These are phyloP conservation scores for Ameiurus melas DNA, from an alignment of 2,113 vertebrate genomes.

Conservation along the genomic window DNA sequence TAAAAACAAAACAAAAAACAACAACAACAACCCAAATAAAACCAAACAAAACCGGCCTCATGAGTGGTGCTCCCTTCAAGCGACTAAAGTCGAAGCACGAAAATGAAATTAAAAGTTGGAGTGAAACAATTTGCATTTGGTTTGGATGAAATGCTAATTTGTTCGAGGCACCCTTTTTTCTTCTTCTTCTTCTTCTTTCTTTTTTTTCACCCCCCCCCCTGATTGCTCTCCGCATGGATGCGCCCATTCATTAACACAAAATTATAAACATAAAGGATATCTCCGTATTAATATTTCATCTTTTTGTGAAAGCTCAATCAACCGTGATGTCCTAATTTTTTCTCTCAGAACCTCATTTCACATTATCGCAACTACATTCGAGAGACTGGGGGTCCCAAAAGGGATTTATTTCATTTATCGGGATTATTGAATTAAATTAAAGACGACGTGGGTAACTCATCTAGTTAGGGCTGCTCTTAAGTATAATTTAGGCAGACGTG, in stretches of 20 bases:
- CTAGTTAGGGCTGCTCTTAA: slow-evolving; percentile 74
- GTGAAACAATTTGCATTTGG: slow-evolving; percentile 78
- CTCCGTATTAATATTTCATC: slow-evolving; percentile 81
- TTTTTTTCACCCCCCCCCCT: slow-evolving; percentile 51
- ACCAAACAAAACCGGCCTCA: slow-evolving; percentile 56
- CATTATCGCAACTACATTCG: slow-evolving; percentile 77
- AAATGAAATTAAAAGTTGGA: slow-evolving; percentile 77
- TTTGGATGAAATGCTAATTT: slow-evolving; percentile 78
- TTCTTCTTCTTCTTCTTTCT: too few relatives aligned
- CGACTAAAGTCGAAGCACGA: slow-evolving; percentile 68
- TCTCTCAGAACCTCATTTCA: slow-evolving; percentile 80
- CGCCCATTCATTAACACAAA: slow-evolving; percentile 80
- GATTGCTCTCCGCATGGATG: slow-evolving; percentile 83
- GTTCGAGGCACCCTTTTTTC: slow-evolving; percentile 61
- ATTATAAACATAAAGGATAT: slow-evolving; percentile 85
- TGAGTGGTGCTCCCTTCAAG: slow-evolving; percentile 31
- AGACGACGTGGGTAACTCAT: slow-evolving; percentile 74
- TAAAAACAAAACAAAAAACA: background rate
- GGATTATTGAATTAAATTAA: slow-evolving; percentile 87
- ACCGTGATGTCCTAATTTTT: slow-evolving; percentile 83
- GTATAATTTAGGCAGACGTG: slow-evolving; percentile 73
- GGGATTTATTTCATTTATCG: slow-evolving; percentile 85
- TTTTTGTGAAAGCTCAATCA: slow-evolving; percentile 84
- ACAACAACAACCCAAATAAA: too few relatives aligned
- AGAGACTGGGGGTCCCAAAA: slow-evolving; percentile 79